Evolutionary conservation across 1,140 invertebrate genomes (phyloP).

Genomic region (Aphis craccivora): DNA sequence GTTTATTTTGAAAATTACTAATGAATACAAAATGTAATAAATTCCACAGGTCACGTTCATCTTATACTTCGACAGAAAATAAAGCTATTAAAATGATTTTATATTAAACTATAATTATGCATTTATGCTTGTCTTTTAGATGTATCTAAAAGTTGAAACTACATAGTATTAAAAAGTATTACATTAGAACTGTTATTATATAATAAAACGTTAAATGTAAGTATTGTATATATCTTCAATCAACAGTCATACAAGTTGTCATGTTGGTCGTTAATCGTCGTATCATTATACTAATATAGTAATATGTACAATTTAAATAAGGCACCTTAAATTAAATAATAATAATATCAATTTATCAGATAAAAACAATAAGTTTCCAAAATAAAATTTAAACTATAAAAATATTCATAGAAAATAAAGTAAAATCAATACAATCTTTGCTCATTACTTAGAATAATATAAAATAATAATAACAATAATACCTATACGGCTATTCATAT

Average conservation of each 20-base stretch:
- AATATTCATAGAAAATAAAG: background rate
- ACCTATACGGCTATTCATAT: too few species aligned
- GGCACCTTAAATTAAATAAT: background rate
- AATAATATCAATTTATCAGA: background rate
- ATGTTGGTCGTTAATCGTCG: background rate
- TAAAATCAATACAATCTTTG: background rate
- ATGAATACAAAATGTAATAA: background rate
- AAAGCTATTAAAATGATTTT: background rate
- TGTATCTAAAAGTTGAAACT: background rate
- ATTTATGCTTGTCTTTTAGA: background rate
- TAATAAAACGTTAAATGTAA: background rate
- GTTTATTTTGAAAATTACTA: background rate
- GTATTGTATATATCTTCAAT: background rate
- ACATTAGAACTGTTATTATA: background rate
- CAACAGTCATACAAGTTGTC: background rate
- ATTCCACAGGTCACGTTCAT: background rate
- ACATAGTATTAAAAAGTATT: background rate
- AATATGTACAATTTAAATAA: background rate
- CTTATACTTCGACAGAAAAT: background rate
- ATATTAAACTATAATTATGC: constrained; percentile 3
- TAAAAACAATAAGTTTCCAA: background rate
- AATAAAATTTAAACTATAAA: background rate
- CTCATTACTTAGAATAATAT: background rate
- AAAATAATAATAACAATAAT: background rate
- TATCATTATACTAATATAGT: background rate